These are phyloP conservation scores for Ailurus styani DNA, from an alignment of 2,113 vertebrate genomes.

Conservation along the genomic window DNA sequence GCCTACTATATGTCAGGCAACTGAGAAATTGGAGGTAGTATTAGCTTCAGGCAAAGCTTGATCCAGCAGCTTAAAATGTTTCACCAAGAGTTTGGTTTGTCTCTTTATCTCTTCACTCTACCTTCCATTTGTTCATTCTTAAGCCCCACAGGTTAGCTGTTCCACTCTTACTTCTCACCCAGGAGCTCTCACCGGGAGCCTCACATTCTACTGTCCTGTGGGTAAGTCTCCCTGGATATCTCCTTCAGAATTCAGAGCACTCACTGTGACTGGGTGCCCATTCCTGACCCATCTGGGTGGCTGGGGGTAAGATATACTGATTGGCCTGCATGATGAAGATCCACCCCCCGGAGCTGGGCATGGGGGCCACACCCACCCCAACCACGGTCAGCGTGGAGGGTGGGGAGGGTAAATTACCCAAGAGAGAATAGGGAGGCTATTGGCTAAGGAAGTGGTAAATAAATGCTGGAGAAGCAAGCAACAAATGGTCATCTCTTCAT, in stretches of 20 bases:
- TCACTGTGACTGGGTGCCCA: not conserved
- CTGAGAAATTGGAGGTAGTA: not conserved
- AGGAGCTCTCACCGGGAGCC: not conserved
- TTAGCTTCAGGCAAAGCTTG: conserved; percentile 31
- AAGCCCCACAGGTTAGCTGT: not conserved
- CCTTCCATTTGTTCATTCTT: not conserved
- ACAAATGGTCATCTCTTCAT: not conserved
- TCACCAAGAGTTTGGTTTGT: not conserved
- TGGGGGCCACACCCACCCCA: not conserved
- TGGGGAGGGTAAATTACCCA: not conserved
- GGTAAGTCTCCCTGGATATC: not conserved
- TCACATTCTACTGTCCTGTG: not conserved
- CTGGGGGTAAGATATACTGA: not conserved
- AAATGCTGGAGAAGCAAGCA: not conserved
- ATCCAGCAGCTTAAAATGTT: not conserved
- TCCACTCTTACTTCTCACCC: not conserved
- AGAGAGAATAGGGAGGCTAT: not conserved
- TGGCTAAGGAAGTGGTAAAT: not conserved
- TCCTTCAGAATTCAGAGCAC: not conserved
- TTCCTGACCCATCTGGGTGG: not conserved
- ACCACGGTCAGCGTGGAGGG: not conserved
- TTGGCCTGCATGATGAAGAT: not conserved
- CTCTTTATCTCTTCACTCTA: not conserved
- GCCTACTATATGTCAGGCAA: not conserved
- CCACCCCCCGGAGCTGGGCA: not conserved